Evolutionary conservation across 2,113 vertebrate genomes (phyloP).

Genomic region (Loxodonta africana): DNA sequence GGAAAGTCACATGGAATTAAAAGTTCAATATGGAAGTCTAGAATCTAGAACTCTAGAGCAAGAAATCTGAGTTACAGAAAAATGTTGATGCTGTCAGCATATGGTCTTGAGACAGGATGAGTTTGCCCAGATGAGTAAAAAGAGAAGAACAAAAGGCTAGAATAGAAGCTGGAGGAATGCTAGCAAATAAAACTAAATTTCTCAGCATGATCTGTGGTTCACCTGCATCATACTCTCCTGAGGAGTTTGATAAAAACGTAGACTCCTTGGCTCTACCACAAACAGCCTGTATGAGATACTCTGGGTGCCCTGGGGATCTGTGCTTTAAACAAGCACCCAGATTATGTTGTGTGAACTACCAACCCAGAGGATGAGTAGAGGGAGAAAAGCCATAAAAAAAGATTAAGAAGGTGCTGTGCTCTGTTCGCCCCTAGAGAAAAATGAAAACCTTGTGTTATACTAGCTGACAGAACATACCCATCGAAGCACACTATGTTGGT

Average conservation of each 20-base stretch:
- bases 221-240: not conserved
- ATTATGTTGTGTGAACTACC: not conserved
- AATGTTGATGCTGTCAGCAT: not conserved
- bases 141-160: not conserved
- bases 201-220: not conserved
- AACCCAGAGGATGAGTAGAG: not conserved
- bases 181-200: not conserved
- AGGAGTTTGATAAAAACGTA: slow-evolving; percentile 4
- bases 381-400: not conserved
- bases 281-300: not conserved
- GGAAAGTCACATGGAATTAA: not conserved
- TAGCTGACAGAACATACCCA: not conserved
- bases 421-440: not conserved
- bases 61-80: not conserved
- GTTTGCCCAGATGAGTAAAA: not conserved
- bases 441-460: not conserved
- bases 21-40: not conserved
- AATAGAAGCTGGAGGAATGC: not conserved
- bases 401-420: not conserved
- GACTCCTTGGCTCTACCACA: not conserved
- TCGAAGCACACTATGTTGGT: not conserved
- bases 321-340: not conserved
- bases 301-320: not conserved
- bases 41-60: not conserved
- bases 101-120: not conserved